These are phyloP conservation scores for Dryobates pubescens DNA, from an alignment of 2,797 vertebrate species.

Conservation along the genomic window DNA sequence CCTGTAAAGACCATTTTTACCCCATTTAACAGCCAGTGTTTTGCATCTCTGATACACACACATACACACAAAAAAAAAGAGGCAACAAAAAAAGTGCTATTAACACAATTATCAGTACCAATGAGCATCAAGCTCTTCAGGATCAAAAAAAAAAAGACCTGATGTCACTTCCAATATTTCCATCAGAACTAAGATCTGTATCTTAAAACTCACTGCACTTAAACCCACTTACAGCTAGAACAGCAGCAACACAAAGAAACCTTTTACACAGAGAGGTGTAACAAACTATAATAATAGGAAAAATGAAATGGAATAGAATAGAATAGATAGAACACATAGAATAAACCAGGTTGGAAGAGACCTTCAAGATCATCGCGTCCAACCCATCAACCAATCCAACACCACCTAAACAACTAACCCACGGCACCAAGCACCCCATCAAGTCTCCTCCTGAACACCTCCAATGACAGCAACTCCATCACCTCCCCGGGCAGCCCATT, in stretches of 20 bases:
- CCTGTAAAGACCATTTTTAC: constrained; percentile 68
- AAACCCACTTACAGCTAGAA: constrained; percentile 1
- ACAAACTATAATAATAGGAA: background rate
- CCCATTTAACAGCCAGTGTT: constrained; percentile 36
- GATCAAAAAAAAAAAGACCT: background rate
- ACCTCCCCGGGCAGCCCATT: no score
- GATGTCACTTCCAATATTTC: background rate
- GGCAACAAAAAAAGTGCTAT: background rate
- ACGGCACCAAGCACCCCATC: no score
- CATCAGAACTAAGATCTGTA: background rate
- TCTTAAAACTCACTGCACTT: background rate
- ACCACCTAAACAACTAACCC: no score
- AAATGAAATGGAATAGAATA: no score
- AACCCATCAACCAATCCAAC: no score
- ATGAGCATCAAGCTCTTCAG: background rate
- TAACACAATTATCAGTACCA: constrained; percentile 39
- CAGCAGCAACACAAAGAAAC: background rate
- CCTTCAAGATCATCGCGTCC: no score
- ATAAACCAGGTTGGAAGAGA: no score
- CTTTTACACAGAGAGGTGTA: background rate
- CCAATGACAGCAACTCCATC: no score
- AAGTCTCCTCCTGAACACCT: no score
- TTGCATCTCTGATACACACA: background rate
- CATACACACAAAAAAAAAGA: background rate
- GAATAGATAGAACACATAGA: no score